These are phyloP conservation scores for Thalassarche chlororhynchos DNA, from an alignment of 2,113 vertebrate species.

Conservation along the genomic window DNA sequence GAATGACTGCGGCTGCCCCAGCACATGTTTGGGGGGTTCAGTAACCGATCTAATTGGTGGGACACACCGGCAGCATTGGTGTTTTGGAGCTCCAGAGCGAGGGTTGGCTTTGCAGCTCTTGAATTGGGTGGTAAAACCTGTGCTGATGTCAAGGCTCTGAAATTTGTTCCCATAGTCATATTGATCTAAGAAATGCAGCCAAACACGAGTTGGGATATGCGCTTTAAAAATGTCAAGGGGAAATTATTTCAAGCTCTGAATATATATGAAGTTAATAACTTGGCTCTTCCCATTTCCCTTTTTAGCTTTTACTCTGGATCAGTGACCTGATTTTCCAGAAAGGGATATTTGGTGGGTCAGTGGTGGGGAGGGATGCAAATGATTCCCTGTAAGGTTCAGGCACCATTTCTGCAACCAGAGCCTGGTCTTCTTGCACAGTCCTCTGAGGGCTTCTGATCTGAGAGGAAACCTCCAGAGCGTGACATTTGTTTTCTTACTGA, in stretches of 20 bases:
- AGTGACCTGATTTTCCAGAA: slow-evolving; percentile 50
- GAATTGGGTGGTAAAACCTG: background rate
- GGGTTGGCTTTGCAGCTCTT: background rate
- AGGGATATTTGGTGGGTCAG: background rate
- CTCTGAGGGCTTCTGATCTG: background rate
- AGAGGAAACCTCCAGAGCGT: background rate
- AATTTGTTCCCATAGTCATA: background rate
- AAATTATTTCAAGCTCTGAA: slow-evolving; percentile 67
- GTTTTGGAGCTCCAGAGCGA: background rate
- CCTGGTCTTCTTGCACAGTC: background rate
- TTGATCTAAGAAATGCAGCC: slow-evolving; percentile 20
- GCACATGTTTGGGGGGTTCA: background rate
- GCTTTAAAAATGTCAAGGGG: slow-evolving; percentile 67
- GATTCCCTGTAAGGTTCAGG: background rate
- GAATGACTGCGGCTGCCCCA: background rate
- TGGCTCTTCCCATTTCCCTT: slow-evolving; percentile 31
- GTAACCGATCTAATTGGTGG: background rate
- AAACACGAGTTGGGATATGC: slow-evolving; percentile 34
- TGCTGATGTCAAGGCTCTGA: background rate
- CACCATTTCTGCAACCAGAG: background rate
- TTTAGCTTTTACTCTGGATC: slow-evolving; percentile 33
- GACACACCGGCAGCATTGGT: background rate
- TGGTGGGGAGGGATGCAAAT: background rate
- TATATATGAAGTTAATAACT: slow-evolving; percentile 36
- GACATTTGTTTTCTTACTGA: background rate